Conservation (phyloP, 2,797 vertebrate genomes). For the Oreochromis grahami region DNA sequence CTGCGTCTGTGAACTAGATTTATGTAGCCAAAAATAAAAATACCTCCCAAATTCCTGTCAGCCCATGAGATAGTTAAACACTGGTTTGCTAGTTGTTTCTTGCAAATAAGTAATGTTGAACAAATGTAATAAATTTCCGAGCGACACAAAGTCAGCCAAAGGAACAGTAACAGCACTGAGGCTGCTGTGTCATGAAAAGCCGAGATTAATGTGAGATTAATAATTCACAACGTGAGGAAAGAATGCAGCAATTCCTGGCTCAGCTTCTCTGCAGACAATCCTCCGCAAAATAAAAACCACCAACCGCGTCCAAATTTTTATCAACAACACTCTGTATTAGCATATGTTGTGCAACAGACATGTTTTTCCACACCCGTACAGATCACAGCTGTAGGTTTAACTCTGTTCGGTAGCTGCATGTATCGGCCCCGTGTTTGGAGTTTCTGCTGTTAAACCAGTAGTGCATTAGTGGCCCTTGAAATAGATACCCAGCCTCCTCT, state of each 20-base stretch:
- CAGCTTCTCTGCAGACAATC: not conserved
- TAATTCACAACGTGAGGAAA: not conserved
- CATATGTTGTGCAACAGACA: not conserved
- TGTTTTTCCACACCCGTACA: conserved; percentile 2
- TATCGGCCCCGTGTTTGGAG: conserved; percentile 26
- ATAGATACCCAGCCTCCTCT: conserved; percentile 43
- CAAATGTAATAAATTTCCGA: not conserved
- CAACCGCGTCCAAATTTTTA: not conserved
- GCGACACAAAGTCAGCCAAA: not conserved
- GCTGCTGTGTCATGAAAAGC: not conserved
- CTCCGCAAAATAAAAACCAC: not conserved
- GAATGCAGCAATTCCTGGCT: not conserved
- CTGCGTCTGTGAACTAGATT: not conserved
- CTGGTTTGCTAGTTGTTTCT: not conserved
- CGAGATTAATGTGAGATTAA: not conserved
- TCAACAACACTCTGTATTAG: not conserved
- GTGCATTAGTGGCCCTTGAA: conserved; percentile 57
- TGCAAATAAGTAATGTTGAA: not conserved
- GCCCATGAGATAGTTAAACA: not conserved
- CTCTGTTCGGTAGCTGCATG: conserved; percentile 1
- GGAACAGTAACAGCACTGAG: not conserved
- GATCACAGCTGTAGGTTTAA: conserved; percentile 5
- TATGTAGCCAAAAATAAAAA: conserved; percentile 7
- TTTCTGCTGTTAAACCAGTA: conserved; percentile 47
- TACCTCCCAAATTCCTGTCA: conserved; percentile 5